These are phyloP conservation scores for Sycophaga agraensis DNA, from an alignment of 1,140 invertebrate species.

Conservation along the genomic window DNA sequence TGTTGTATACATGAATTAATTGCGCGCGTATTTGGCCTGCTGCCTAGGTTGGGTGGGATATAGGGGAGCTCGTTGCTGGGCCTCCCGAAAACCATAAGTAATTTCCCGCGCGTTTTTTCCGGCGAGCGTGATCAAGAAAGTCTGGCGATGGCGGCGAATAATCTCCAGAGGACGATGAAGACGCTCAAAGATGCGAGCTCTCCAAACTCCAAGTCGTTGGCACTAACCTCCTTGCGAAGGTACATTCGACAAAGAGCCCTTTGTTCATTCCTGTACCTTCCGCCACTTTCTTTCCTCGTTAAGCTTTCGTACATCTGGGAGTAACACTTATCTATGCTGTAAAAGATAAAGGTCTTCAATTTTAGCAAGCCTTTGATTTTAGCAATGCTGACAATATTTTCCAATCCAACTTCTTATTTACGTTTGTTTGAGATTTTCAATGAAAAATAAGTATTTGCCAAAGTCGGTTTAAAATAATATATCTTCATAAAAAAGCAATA, in stretches of 20 bases:
- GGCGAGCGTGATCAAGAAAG: background rate
- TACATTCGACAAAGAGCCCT: background rate
- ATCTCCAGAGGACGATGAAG: constrained; percentile 3
- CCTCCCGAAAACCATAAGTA: too few relatives aligned
- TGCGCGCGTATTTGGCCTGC: too few relatives aligned
- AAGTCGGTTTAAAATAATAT: too few relatives aligned
- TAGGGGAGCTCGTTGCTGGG: too few relatives aligned
- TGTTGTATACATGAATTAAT: too few relatives aligned
- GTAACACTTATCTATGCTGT: background rate
- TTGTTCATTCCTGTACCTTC: background rate
- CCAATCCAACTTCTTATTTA: too few relatives aligned
- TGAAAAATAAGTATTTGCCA: too few relatives aligned
- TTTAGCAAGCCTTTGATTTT: too few relatives aligned
- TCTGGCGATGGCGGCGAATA: background rate
- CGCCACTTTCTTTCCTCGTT: background rate
- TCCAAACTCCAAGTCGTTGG: background rate
- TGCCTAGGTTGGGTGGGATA: too few relatives aligned
- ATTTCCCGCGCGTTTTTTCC: constrained; percentile 18
- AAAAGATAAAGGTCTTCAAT: background rate
- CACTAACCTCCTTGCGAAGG: constrained; percentile 17
- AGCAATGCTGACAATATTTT: too few relatives aligned
- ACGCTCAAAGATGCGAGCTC: constrained; percentile 3
- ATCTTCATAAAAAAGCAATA: too few relatives aligned
- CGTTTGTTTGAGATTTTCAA: too few relatives aligned
- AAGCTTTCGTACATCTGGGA: background rate